These are phyloP conservation scores for Hyalella azteca DNA, from an alignment of 2,888 invertebrate genomes.

Conservation along the genomic window DNA sequence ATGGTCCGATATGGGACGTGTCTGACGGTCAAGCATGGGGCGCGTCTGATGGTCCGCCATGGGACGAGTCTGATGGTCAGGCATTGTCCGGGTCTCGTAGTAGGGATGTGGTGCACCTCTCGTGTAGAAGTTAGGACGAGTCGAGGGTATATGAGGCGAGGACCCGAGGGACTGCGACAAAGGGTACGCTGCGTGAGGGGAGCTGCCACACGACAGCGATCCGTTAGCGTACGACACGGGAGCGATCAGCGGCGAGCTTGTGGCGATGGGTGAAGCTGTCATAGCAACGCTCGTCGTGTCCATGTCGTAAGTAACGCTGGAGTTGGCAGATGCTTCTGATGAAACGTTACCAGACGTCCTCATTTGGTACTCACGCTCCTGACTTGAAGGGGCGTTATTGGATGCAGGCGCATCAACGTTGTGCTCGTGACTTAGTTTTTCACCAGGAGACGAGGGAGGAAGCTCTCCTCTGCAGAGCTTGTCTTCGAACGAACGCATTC, in stretches of 20 bases:
- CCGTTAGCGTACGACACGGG: slow-evolving; percentile 20
- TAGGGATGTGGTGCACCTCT: slow-evolving; percentile 47
- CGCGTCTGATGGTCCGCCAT: too few species aligned
- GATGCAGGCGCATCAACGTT: background rate
- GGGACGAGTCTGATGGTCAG: too few species aligned
- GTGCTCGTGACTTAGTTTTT: background rate
- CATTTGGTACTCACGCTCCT: background rate
- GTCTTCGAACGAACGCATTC: slow-evolving; percentile 52
- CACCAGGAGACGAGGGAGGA: slow-evolving; percentile 46
- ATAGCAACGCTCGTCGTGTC: background rate
- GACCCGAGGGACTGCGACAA: slow-evolving; percentile 19
- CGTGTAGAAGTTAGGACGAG: slow-evolving; percentile 41
- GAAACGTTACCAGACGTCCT: background rate
- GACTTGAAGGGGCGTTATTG: background rate
- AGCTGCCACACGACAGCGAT: slow-evolving; percentile 9
- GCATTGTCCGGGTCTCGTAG: slow-evolving; percentile 29
- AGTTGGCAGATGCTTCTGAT: background rate
- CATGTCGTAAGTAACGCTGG: background rate
- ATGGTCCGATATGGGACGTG: too few species aligned
- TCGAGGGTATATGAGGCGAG: background rate
- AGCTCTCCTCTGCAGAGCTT: slow-evolving; percentile 57
- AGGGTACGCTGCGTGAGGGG: slow-evolving; percentile 10
- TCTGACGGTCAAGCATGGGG: too few species aligned
- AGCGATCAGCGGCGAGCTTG: slow-evolving; percentile 50
- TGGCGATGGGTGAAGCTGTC: slow-evolving; percentile 47